phyloP scores from a whole-genome alignment of 2,888 invertebrate species.

The Trachelus troglodyta region DNA sequence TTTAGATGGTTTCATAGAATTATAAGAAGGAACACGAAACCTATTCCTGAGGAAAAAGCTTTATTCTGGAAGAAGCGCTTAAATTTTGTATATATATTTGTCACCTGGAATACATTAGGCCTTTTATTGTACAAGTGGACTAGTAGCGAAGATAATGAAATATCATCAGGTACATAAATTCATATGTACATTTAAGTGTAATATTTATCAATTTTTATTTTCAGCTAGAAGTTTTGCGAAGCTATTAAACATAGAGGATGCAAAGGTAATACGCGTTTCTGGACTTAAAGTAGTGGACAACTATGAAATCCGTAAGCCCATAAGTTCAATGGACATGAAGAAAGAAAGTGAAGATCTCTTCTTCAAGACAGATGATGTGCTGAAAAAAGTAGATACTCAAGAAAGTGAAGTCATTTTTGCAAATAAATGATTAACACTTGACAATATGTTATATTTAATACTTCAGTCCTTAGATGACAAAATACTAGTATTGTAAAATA shows the following conservation, averaged over 20 bases:
- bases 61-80: conserved; percentile 17
- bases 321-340: conserved; percentile 3
- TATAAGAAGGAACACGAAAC: conserved; percentile 19
- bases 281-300: conserved; percentile 63
- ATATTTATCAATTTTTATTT: conserved; percentile 40
- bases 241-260: conserved; percentile 71
- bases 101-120: conserved; percentile 31
- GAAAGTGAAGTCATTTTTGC: conserved; percentile 10
- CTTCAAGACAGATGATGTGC: conserved; percentile 7
- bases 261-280: conserved; percentile 69
- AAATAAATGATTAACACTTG: conserved; percentile 21
- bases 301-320: conserved; percentile 16
- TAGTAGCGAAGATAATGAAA: background rate
- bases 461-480: conserved; percentile 20
- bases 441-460: conserved; percentile 25
- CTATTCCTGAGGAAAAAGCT: conserved; percentile 16
- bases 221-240: conserved; percentile 72
- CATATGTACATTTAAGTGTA: conserved; percentile 1
- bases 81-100: conserved; percentile 26
- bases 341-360: conserved; percentile 16
- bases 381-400: conserved; percentile 4
- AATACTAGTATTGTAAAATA: conserved; percentile 26
- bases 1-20: conserved; percentile 8
- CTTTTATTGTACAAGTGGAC: rapidly evolving
- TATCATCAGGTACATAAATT: conserved; percentile 14